Base-by-base conservation (phyloP, 1,140 invertebrate genomes). In the honey bee (Apis mellifera) region DNA sequence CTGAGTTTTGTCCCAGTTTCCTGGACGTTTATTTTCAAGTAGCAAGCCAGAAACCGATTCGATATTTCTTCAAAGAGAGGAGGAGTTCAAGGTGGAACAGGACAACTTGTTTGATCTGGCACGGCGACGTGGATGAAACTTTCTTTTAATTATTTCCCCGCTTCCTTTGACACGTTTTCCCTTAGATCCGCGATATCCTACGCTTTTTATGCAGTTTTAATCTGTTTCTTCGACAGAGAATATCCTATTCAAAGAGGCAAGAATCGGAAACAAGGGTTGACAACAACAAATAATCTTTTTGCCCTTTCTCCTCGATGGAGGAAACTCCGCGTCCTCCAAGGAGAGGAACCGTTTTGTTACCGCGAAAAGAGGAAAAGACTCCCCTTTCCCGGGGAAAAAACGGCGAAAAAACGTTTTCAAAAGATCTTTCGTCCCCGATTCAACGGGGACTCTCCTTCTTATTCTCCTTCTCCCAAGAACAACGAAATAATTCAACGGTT, bases 111-210 rank as follows among this genome's bases (percentile, higher is more conserved):
- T 55, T 52, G 54, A 64, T 26, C 69, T 23, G 48, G 21, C 15
- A 48, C 23, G 55, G 26, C 68, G 17, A 81, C 57, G 54, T 23
- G 62, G 12, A 64, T 32, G 81, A 70, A 78, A 78, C 57, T 78
- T 83, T 75, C 79, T 68, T 81, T 68, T 76, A 81, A 81, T 81
- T 81, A 81, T 60, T 66, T 59, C 7, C 52, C 52, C 17, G 13
- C 23, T 73, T 42, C 7, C 42, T 81, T 81, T 81, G 54, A 81
- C 54, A 21, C 50, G 13, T n/a, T 52, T 17, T 13, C 17, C 42
- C 8, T 26, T 32, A 54, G 11, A 12, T 9, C 32, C 50, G 62
- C 21, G 42, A 23, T 21, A n/a, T n/a, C n/a, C n/a, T n/a, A 17
- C 23, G 7, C 42, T 52, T 60, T 7, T 23, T 60, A 50, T n/a